Evolutionary conservation across 2,113 vertebrate genomes (phyloP).

Genomic region (Suncus etruscus): DNA sequence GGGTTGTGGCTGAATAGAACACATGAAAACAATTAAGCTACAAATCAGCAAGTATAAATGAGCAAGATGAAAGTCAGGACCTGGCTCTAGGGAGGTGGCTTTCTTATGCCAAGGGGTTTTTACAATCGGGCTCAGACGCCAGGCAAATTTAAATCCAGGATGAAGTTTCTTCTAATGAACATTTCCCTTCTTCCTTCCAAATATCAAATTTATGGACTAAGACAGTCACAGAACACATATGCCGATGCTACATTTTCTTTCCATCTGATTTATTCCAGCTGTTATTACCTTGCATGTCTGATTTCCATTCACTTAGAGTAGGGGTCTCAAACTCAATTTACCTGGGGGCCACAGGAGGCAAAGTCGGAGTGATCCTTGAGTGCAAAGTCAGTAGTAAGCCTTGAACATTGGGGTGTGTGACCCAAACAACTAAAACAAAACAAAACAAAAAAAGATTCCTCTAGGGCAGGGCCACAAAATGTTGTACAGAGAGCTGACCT

Average conservation of each 20-base stretch:
- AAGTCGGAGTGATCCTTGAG: too few relatives aligned
- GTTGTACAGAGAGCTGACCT: too few relatives aligned
- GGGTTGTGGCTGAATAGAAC: not conserved
- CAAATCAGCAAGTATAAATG: constrained; percentile 58
- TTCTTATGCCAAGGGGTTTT: constrained; percentile 57
- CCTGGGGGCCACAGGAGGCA: too few relatives aligned
- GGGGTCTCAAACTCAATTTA: too few relatives aligned
- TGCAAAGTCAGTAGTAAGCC: too few relatives aligned
- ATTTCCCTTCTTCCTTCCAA: constrained; percentile 74
- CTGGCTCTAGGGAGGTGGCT: not conserved
- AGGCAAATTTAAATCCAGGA: constrained; percentile 75
- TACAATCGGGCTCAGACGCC: constrained; percentile 66
- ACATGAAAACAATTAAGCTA: constrained; percentile 63
- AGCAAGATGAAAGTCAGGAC: constrained; percentile 53
- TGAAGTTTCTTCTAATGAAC: constrained; percentile 79
- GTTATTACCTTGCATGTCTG: constrained; percentile 74
- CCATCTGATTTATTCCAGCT: constrained; percentile 73
- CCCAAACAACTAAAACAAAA: too few relatives aligned
- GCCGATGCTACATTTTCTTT: constrained; percentile 63
- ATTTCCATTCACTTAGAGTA: constrained; percentile 77
- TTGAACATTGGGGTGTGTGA: too few relatives aligned
- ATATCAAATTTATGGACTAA: constrained; percentile 78
- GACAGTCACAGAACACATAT: constrained; percentile 71
- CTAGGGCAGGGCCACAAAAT: too few relatives aligned
- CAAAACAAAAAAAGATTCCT: too few relatives aligned